A percentile compares a stretch with the other conserved stretches of the same genome.
These are phyloP conservation scores for Spicauda simplicius DNA, from an alignment of 2,888 invertebrate species.

Conservation along the genomic window DNA sequence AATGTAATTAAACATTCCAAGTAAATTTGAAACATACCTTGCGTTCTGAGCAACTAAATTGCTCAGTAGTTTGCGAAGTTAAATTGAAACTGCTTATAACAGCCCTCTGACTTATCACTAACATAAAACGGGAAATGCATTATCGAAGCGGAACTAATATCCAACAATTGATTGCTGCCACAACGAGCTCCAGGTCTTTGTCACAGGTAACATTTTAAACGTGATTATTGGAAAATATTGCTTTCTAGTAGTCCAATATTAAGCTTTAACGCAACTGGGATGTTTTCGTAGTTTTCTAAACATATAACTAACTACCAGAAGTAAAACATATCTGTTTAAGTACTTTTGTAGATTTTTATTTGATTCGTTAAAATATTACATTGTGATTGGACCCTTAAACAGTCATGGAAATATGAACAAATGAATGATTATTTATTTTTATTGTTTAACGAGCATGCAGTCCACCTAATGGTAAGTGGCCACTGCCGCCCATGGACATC, in stretches of 20 bases:
- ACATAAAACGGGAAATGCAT: constrained; percentile 26
- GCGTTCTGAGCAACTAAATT: constrained; percentile 20
- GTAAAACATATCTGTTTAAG: no score
- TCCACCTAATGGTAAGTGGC: no score
- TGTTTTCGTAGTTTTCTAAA: no score
- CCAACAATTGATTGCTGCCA: constrained; percentile 18
- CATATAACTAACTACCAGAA: no score
- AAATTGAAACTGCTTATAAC: constrained; percentile 32
- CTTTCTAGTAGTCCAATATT: not conserved
- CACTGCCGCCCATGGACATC: no score
- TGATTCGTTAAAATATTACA: no score
- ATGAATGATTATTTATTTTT: no score
- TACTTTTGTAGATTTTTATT: no score
- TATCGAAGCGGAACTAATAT: constrained; percentile 27
- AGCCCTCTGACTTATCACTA: constrained; percentile 27
- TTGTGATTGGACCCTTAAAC: no score
- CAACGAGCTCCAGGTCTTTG: not conserved
- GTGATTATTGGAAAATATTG: not conserved
- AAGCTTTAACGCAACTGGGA: no score
- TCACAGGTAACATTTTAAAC: not conserved
- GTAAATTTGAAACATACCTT: constrained; percentile 31
- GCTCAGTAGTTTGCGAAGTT: constrained; percentile 35
- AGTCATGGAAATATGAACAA: no score
- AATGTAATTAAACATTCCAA: constrained; percentile 36
- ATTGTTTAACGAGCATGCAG: no score